phyloP scores from a whole-genome alignment of 2,797 vertebrate species.

The Micropoecilia bifurca region DNA sequence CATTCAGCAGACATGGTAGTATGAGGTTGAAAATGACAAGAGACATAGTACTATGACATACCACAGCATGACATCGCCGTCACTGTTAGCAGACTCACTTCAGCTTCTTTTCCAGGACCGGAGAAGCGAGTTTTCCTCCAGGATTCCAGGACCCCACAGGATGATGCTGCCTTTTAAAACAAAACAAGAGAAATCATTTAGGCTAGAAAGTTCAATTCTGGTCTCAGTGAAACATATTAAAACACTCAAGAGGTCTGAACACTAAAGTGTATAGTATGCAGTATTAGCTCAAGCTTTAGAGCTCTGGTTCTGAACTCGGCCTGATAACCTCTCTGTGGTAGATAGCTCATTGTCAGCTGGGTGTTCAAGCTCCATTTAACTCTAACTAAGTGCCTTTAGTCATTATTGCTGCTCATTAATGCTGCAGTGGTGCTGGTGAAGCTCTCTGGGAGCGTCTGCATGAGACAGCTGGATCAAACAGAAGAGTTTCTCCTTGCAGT shows the following conservation, averaged over 20 bases:
- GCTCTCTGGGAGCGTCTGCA: constrained; percentile 48
- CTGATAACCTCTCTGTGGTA: constrained; percentile 61
- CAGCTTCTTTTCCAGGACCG: too few relatives aligned
- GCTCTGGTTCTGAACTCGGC: constrained; percentile 45
- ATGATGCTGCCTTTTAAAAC: neutral
- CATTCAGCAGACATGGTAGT: too few relatives aligned
- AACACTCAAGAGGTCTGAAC: neutral
- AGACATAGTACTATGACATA: too few relatives aligned
- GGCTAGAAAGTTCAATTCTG: neutral
- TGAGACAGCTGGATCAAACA: constrained; percentile 42
- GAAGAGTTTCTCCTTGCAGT: constrained; percentile 19
- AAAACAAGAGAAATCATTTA: neutral
- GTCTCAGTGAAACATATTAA: neutral
- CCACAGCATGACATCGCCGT: too few relatives aligned
- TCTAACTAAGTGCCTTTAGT: constrained; percentile 75
- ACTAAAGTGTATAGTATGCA: too few relatives aligned
- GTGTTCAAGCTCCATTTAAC: constrained; percentile 79
- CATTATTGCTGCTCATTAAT: constrained; percentile 75
- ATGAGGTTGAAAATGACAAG: too few relatives aligned
- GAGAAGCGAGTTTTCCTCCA: neutral
- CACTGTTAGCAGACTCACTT: too few relatives aligned
- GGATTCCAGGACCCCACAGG: neutral
- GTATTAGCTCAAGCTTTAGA: constrained; percentile 54
- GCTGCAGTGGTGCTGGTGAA: constrained; percentile 58
- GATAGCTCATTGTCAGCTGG: constrained; percentile 72